Evolutionary conservation across 2,113 vertebrate genomes (phyloP).

Genomic region (Pangasianodon hypophthalmus): DNA sequence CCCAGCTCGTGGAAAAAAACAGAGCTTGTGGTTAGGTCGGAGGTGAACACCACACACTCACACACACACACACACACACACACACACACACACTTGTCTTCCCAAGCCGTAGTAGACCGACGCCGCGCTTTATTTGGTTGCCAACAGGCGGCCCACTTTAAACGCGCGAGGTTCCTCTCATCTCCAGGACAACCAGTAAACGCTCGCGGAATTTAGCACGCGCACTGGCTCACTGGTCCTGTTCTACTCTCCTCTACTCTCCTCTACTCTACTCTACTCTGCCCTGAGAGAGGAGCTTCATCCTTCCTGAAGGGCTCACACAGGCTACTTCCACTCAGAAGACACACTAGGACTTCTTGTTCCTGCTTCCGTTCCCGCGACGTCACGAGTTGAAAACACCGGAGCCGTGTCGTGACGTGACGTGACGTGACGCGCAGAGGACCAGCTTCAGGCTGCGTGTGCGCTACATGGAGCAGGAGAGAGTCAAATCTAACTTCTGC

Average conservation of each 20-base stretch:
- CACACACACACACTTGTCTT: slow-evolving; percentile 15
- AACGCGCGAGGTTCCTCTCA: slow-evolving; percentile 36
- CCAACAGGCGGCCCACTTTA: slow-evolving; percentile 43
- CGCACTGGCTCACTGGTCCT: neutral
- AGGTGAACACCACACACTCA: neutral
- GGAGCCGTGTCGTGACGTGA: neutral
- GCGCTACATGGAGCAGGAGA: slow-evolving; percentile 25
- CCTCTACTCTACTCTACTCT: too few relatives aligned
- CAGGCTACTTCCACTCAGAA: neutral
- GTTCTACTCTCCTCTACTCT: too few relatives aligned
- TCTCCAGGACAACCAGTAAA: slow-evolving; percentile 67
- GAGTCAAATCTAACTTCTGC: neutral
- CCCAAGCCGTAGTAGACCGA: neutral
- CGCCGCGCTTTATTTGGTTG: neutral
- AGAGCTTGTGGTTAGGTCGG: neutral
- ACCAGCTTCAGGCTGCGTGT: neutral
- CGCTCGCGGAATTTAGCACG: slow-evolving; percentile 58
- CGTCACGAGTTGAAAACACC: neutral
- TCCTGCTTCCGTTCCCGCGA: slow-evolving; percentile 6
- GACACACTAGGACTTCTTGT: neutral
- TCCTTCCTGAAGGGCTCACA: neutral
- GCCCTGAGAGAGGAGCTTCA: neutral
- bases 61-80: neutral
- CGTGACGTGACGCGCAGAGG: neutral
- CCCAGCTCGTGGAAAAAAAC: neutral